phyloP scores from a whole-genome alignment of 2,797 vertebrate species.

The Scolopax rusticola region DNA sequence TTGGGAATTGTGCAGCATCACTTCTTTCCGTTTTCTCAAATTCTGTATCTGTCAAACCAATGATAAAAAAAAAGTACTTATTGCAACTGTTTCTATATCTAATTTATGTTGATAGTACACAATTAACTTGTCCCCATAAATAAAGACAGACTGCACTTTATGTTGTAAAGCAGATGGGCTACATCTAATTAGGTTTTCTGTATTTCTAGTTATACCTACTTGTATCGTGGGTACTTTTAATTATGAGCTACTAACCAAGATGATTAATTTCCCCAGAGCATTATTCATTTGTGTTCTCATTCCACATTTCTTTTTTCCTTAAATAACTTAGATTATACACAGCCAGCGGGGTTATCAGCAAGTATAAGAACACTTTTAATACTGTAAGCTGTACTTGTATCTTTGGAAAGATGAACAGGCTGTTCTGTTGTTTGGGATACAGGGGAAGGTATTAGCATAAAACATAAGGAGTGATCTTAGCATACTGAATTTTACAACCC shows the following conservation, averaged over 20 bases:
- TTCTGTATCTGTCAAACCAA: slow-evolving; percentile 59
- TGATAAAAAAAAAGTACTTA: not conserved
- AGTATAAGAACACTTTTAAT: not conserved
- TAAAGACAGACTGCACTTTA: not conserved
- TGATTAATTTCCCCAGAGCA: not conserved
- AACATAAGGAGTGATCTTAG: not conserved
- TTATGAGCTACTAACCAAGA: slow-evolving; percentile 3
- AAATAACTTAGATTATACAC: not conserved
- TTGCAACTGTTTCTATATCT: not conserved
- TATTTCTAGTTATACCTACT: not conserved
- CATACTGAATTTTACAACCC: not conserved
- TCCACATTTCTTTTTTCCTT: not conserved
- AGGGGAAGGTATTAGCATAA: not conserved
- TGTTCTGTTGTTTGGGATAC: not conserved
- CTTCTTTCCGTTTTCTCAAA: not conserved
- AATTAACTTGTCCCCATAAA: not conserved
- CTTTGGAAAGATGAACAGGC: not conserved
- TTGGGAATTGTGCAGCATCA: slow-evolving; percentile 58
- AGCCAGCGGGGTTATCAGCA: not conserved
- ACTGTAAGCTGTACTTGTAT: not conserved
- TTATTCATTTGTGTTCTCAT: not conserved
- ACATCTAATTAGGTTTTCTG: not conserved
- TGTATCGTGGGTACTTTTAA: not conserved
- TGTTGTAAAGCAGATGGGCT: not conserved
- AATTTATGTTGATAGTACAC: not conserved